Conservation (phyloP, 2,888 invertebrate species). For the Sipha maydis region DNA sequence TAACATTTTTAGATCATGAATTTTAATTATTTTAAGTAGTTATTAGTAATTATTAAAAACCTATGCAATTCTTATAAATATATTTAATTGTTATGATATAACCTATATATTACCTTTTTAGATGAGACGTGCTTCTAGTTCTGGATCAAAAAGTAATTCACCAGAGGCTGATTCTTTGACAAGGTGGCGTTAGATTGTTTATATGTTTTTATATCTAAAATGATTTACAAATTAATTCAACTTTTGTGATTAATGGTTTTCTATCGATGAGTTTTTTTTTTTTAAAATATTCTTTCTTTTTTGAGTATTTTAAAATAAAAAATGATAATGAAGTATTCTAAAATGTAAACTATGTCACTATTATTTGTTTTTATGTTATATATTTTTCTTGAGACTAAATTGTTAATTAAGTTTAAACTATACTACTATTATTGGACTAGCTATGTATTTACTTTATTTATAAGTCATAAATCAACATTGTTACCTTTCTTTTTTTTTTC, state of each 20-base stretch:
- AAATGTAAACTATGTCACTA: neutral
- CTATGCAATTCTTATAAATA: no score
- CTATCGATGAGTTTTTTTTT: neutral
- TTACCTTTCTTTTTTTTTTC: no score
- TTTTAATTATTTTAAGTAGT: no score
- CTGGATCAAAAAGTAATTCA: conserved; percentile 44
- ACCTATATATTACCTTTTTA: neutral
- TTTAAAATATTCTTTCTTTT: neutral
- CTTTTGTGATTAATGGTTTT: neutral
- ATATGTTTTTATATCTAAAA: neutral
- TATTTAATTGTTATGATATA: no score
- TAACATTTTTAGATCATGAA: no score
- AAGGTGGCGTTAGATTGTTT: conserved; percentile 42
- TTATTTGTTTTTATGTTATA: neutral
- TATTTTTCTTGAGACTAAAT: neutral
- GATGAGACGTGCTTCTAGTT: conserved; percentile 31
- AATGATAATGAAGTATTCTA: neutral
- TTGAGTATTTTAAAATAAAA: neutral
- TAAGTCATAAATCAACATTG: conserved; percentile 20
- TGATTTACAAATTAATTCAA: neutral
- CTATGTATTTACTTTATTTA: neutral
- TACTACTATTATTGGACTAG: conserved; percentile 14
- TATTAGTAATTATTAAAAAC: no score
- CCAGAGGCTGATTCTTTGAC: conserved; percentile 42
- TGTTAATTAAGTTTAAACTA: conserved; percentile 29